A percentile compares a stretch with the other conserved stretches of the same genome.
phyloP scores from a whole-genome alignment of 2,888 invertebrate genomes.

The Alloscopus bannaensis region DNA sequence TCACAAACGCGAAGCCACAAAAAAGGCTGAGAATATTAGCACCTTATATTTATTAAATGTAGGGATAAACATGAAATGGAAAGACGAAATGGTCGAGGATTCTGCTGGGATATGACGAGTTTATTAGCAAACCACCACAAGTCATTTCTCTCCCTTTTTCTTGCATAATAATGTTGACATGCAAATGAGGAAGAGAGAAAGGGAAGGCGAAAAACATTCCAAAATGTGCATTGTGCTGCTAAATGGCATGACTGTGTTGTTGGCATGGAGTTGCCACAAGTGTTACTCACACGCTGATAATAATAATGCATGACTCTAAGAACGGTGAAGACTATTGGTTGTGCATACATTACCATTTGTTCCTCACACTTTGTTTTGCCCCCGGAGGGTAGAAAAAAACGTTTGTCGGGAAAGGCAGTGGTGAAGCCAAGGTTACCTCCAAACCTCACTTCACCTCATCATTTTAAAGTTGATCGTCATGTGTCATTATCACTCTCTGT shows the following conservation, averaged over 20 bases:
- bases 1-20: too few relatives aligned
- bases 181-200: constrained; percentile 34
- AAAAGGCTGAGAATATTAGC: too few relatives aligned
- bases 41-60: too few relatives aligned
- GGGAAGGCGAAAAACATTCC: too few relatives aligned
- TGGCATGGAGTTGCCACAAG: too few relatives aligned
- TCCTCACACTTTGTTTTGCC: too few relatives aligned
- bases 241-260: too few relatives aligned
- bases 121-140: constrained; percentile 30
- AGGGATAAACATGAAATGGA: neutral
- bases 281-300: too few relatives aligned
- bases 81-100: neutral
- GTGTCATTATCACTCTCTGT: neutral
- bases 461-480: neutral
- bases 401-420: constrained; percentile 23
- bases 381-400: constrained; percentile 3
- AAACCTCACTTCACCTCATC: constrained; percentile 36
- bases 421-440: constrained; percentile 55
- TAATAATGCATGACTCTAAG: too few relatives aligned
- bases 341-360: too few relatives aligned
- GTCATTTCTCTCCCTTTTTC: constrained; percentile 16
- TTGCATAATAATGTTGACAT: constrained; percentile 24
- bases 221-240: too few relatives aligned
- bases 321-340: too few relatives aligned
- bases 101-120: constrained; percentile 14